Evolutionary conservation across 2,888 invertebrate genomes (phyloP).

Genomic region (Tigriopus californicus): DNA sequence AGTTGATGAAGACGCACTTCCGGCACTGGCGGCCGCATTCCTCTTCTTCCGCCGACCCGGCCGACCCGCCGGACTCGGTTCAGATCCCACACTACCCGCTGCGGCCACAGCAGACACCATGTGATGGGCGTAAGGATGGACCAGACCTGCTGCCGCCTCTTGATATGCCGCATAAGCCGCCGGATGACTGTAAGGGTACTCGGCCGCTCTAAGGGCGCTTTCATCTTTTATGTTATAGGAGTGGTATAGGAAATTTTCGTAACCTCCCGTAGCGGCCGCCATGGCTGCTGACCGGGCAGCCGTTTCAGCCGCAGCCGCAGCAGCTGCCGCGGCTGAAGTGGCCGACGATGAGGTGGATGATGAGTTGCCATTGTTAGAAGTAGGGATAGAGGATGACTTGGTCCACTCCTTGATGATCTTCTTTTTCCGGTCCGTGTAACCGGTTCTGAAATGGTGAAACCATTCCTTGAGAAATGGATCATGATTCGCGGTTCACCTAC

Average conservation of each 20-base stretch:
- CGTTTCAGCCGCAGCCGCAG: background rate
- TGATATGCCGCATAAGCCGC: background rate
- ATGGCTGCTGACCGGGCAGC: background rate
- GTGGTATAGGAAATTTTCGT: background rate
- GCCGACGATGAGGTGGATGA: background rate
- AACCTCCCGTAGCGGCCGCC: background rate
- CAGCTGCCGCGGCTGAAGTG: background rate
- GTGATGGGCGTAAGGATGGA: background rate
- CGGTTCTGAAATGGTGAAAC: too few relatives aligned
- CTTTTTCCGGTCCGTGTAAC: constrained; percentile 3
- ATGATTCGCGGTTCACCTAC: too few relatives aligned
- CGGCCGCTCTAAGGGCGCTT: background rate
- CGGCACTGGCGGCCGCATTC: background rate
- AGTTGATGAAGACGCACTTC: background rate
- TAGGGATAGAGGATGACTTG: background rate
- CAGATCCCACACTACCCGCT: too few relatives aligned
- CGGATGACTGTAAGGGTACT: background rate
- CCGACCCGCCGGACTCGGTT: background rate
- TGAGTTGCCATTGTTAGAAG: background rate
- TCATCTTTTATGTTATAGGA: background rate
- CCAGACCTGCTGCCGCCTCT: background rate
- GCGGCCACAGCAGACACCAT: background rate
- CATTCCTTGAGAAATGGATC: too few relatives aligned
- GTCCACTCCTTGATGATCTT: constrained; percentile 14
- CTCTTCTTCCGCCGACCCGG: background rate